Conservation (phyloP, 2,797 vertebrate species). For the Buceros bicornis region DNA sequence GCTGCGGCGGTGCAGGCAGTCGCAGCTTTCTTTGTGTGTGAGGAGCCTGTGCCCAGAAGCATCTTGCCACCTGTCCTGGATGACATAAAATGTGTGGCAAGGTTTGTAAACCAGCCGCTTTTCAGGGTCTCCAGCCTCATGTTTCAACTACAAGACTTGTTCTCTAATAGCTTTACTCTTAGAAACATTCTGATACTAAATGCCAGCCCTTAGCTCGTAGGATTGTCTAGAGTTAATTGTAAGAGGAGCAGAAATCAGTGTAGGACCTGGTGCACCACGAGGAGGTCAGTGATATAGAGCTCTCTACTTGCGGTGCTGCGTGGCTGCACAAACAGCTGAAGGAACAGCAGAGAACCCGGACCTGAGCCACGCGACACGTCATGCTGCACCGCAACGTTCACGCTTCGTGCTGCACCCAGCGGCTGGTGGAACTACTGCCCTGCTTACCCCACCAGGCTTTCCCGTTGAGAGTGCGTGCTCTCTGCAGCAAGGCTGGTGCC, state of each 20-base stretch:
- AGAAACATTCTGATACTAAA: neutral
- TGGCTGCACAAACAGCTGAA: neutral
- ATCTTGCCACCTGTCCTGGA: neutral
- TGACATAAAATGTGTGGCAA: fast-evolving
- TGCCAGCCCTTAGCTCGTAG: neutral
- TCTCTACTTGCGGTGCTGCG: neutral
- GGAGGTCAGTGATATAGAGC: neutral
- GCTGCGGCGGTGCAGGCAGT: neutral
- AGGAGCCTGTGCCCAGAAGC: neutral
- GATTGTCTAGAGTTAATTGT: neutral
- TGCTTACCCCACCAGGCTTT: neutral
- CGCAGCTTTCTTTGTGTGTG: neutral
- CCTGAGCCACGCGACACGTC: neutral
- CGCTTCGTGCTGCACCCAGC: neutral
- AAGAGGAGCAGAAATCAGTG: neutral
- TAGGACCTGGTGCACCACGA: neutral
- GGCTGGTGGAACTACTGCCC: neutral
- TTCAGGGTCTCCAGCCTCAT: neutral
- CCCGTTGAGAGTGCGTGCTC: neutral
- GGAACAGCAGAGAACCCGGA: neutral
- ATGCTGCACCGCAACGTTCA: neutral
- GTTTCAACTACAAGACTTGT: neutral
- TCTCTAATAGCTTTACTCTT: neutral
- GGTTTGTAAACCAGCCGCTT: neutral
- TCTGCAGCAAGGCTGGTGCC: neutral